Evolutionary conservation across 2,797 vertebrate genomes (phyloP).

Genomic region (Synanceia verrucosa): DNA sequence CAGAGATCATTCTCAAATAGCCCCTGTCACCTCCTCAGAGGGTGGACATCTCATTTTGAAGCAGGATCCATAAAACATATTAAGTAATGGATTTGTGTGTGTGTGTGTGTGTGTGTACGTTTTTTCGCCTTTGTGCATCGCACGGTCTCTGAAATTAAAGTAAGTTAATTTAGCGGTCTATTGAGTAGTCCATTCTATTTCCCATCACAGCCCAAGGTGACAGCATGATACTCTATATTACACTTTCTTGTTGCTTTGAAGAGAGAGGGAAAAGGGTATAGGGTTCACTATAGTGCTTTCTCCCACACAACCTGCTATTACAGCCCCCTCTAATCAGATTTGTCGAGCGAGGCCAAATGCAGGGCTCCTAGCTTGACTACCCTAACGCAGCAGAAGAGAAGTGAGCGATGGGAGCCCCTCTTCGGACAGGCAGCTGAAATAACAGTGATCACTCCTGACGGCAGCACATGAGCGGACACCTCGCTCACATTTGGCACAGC

Average conservation of each 20-base stretch:
- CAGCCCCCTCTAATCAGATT: conserved; percentile 71
- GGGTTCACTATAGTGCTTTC: conserved; percentile 54
- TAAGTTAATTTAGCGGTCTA: conserved; percentile 71
- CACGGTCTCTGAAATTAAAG: conserved; percentile 57
- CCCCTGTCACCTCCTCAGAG: conserved; percentile 49
- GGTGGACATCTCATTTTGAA: conserved; percentile 41
- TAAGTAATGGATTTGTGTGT: conserved; percentile 23
- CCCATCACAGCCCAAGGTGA: conserved; percentile 73
- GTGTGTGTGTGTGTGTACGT: not conserved
- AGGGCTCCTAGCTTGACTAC: conserved; percentile 46
- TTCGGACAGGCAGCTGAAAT: conserved; percentile 65
- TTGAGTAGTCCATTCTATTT: conserved; percentile 66
- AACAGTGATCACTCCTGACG: conserved; percentile 77
- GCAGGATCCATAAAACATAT: conserved; percentile 38
- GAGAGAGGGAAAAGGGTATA: conserved; percentile 1
- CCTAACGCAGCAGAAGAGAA: conserved; percentile 42
- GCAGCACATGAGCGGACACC: conserved; percentile 57
- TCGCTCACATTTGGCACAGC: conserved; percentile 71
- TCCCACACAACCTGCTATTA: conserved; percentile 61
- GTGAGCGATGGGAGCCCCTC: conserved; percentile 40
- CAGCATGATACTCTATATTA: conserved; percentile 58
- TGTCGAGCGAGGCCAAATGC: conserved; percentile 52
- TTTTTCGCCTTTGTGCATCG: conserved; percentile 11
- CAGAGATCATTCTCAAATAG: conserved; percentile 17
- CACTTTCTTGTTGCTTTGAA: conserved; percentile 61